Conservation (phyloP, 2,797 vertebrate species). For the Rhinoraja longicauda region DNA sequence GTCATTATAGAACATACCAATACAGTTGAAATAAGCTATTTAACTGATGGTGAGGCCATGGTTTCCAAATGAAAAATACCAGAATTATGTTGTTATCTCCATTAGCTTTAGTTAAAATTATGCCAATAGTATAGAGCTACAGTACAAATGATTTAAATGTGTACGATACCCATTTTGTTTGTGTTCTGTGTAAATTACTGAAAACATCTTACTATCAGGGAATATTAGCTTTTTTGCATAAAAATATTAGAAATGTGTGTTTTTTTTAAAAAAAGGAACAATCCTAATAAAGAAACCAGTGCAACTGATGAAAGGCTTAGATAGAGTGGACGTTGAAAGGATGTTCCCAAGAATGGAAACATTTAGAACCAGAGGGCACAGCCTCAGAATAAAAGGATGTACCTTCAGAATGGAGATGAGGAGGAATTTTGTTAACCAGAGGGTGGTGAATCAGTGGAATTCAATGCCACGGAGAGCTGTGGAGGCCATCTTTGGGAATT, state of each 20-base stretch:
- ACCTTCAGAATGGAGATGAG: no score
- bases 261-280: background rate
- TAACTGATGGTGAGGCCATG: background rate
- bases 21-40: background rate
- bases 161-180: background rate
- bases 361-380: no score
- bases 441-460: no score
- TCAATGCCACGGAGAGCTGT: no score
- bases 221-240: background rate
- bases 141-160: background rate
- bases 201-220: background rate
- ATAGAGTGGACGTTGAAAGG: no score
- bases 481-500: no score
- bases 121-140: background rate
- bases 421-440: no score
- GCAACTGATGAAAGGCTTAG: background rate
- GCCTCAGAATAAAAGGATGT: no score
- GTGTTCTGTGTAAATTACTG: background rate
- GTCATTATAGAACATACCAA: background rate
- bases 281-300: background rate
- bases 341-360: no score
- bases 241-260: background rate
- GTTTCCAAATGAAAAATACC: background rate
- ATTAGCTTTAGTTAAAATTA: background rate
- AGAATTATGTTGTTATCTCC: background rate